Percentiles rank a stretch among this genome's conserved stretches.
phyloP scores from a whole-genome alignment of 2,113 vertebrate species.

The Zapornia atra region DNA sequence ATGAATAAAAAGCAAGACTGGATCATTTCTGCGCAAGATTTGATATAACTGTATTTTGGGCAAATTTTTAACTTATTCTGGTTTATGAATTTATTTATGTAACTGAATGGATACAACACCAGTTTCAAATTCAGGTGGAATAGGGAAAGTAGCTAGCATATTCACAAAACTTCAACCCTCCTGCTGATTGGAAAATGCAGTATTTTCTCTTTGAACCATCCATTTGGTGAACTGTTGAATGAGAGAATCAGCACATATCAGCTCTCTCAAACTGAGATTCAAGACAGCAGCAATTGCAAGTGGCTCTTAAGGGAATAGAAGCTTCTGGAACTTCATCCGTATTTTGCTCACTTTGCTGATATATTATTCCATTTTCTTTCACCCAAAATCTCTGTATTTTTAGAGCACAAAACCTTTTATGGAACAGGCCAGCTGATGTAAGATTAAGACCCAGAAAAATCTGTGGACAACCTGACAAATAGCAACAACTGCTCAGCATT shows the following conservation, averaged over 20 bases:
- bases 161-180: neutral
- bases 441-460: neutral
- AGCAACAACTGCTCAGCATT: neutral
- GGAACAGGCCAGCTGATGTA: neutral
- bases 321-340: neutral
- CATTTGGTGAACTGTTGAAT: neutral
- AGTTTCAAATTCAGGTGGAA: neutral
- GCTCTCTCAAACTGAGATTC: neutral
- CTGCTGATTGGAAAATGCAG: fast-evolving
- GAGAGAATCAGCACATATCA: neutral
- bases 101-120: neutral
- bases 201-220: neutral
- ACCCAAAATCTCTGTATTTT: neutral
- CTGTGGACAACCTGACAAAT: neutral
- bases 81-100: neutral
- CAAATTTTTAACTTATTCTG: neutral
- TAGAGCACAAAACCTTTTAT: neutral
- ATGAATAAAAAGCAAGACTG: neutral
- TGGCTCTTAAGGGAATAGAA: neutral
- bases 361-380: neutral
- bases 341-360: neutral
- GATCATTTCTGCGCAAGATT: neutral
- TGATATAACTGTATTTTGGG: neutral
- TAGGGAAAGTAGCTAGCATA: neutral
- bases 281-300: neutral